Evolutionary conservation across 2,797 vertebrate species (phyloP).

Genomic region (Poeciliopsis presidionis): DNA sequence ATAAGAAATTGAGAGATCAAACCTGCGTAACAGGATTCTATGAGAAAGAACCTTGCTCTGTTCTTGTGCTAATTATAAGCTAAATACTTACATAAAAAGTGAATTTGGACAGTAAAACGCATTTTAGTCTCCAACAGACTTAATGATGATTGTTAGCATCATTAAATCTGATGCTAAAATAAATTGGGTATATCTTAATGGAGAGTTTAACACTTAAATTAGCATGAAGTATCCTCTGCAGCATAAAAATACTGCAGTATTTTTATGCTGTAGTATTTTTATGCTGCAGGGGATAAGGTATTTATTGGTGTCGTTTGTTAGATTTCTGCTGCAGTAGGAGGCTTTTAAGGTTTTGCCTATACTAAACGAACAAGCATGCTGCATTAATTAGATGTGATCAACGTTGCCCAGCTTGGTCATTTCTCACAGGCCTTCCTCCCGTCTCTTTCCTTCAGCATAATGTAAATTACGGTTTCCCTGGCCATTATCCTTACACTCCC

Average conservation of each 20-base stretch:
- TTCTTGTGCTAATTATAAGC: neutral
- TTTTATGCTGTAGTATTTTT: too few relatives aligned
- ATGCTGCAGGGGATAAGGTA: neutral
- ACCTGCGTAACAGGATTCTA: neutral
- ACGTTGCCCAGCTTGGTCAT: conserved; percentile 40
- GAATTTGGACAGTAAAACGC: neutral
- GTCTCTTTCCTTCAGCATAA: conserved; percentile 38
- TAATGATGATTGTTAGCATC: neutral
- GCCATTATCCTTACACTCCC: conserved; percentile 32
- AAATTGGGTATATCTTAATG: neutral
- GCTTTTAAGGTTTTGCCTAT: neutral
- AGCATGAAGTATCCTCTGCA: neutral
- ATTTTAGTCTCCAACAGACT: neutral
- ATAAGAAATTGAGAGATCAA: neutral
- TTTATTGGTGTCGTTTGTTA: neutral
- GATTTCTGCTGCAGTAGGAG: neutral
- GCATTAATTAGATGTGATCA: conserved; percentile 49
- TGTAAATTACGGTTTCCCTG: conserved; percentile 43
- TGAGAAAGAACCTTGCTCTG: neutral
- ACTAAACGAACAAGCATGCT: conserved; percentile 4
- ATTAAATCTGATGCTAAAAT: too few relatives aligned
- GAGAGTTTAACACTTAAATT: neutral
- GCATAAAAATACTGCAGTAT: too few relatives aligned
- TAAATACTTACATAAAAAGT: neutral
- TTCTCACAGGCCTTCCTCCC: conserved; percentile 34